Evolutionary conservation across 2,888 invertebrate genomes (phyloP).

Genomic region (Drosophila pegasa): DNA sequence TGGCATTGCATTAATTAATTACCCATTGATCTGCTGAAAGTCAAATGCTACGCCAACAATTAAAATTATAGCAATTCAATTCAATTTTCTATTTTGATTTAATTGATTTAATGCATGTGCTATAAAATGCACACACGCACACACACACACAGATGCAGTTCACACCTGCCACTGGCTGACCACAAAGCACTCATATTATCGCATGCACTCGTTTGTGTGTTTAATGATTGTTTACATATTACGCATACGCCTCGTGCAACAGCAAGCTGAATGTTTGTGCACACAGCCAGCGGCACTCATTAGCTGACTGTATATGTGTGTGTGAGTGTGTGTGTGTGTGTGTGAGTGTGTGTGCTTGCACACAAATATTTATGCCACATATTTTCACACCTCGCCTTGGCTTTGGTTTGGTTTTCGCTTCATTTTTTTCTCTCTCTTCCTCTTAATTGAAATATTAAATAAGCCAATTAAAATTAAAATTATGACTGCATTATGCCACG

Average conservation of each 20-base stretch:
- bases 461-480: slow-evolving; percentile 81
- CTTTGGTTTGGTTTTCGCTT: slow-evolving; percentile 24
- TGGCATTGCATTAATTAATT: no score
- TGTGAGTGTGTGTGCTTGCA: background rate
- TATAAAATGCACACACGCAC: slow-evolving; percentile 1
- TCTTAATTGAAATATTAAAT: slow-evolving; percentile 81
- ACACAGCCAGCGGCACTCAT: slow-evolving; percentile 59
- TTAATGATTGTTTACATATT: slow-evolving; percentile 28
- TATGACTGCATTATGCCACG: slow-evolving; percentile 62
- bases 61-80: no score
- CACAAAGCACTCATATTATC: slow-evolving; percentile 4
- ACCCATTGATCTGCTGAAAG: no score
- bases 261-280: slow-evolving; percentile 12
- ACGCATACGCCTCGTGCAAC: slow-evolving; percentile 48
- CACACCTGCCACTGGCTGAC: slow-evolving; percentile 11
- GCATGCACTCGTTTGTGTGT: background rate
- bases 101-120: slow-evolving; percentile 14
- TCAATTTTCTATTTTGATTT: no score
- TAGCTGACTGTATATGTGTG: slow-evolving; percentile 36
- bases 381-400: slow-evolving; percentile 56
- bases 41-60: no score
- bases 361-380: slow-evolving; percentile 48
- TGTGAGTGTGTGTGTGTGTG: background rate
- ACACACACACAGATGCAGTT: background rate
- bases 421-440: slow-evolving; percentile 33